Conservation (phyloP, 2,797 vertebrate species). For the Rhyacichthys aspro region DNA sequence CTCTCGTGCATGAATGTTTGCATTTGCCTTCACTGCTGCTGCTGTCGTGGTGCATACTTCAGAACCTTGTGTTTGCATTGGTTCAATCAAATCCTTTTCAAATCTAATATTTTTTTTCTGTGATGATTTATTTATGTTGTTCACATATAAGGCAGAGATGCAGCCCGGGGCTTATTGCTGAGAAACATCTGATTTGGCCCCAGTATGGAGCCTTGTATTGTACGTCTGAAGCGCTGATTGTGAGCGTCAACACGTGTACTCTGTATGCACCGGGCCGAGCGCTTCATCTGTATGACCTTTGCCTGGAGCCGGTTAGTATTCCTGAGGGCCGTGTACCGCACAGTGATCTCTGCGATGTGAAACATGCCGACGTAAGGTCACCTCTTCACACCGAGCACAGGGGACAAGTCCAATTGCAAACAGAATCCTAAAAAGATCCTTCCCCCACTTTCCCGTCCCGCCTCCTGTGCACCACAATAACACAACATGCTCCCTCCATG, state of each 20-base stretch:
- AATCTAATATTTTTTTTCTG: slow-evolving; percentile 36
- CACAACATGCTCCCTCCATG: slow-evolving; percentile 52
- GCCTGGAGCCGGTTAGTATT: slow-evolving; percentile 63
- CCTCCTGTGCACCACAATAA: slow-evolving; percentile 56
- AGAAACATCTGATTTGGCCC: slow-evolving; percentile 18
- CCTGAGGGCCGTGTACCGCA: slow-evolving; percentile 66
- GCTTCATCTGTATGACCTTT: slow-evolving; percentile 69
- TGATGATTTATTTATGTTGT: slow-evolving; percentile 44
- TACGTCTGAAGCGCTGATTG: slow-evolving; percentile 35
- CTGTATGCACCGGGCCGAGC: slow-evolving; percentile 27
- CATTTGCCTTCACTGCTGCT: slow-evolving; percentile 29
- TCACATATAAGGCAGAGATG: slow-evolving; percentile 24
- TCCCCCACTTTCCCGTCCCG: slow-evolving; percentile 4
- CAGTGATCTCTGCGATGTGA: slow-evolving; percentile 59
- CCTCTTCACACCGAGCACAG: slow-evolving; percentile 58
- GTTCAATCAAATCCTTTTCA: slow-evolving; percentile 45
- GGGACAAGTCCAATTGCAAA: slow-evolving; percentile 60
- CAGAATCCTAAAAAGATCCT: slow-evolving; percentile 67
- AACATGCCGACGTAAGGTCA: slow-evolving; percentile 73
- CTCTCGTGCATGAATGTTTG: slow-evolving; percentile 28
- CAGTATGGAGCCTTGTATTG: background rate
- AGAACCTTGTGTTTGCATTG: slow-evolving; percentile 31
- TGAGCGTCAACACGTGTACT: slow-evolving; percentile 52
- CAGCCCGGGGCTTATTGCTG: slow-evolving; percentile 30
- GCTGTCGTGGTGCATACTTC: background rate